Base-by-base conservation (phyloP, 2,888 invertebrate species). In the Orchesella flavescens region DNA sequence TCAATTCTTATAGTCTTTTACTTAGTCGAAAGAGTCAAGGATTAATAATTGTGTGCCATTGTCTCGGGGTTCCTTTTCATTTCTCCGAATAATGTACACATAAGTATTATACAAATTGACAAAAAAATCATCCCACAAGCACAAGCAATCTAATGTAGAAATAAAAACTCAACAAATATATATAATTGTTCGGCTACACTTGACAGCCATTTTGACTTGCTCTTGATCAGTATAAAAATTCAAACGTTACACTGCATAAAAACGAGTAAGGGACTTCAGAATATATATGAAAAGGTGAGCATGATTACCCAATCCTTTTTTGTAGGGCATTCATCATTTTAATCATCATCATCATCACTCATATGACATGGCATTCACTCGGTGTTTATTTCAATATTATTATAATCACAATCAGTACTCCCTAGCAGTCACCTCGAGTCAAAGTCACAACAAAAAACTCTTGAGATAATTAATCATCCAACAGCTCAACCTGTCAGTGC, bases 371-470 rank as follows among this genome's bases (percentile, higher is more conserved):
- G 23, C 75, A 75, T 49, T 53, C 53, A 63, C 61, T 63, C 63
- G 34, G 34, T 43, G 72, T 71, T 79, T 72, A 79, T 79, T 79
- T 79, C 79, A 79, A 79, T 79, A 79, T 71, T 65, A 71, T 78
- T 78, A 72, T 72, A 72, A 79, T 79, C 79, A 72, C 79, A 79
- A 34, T 34, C 34, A 34, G 34, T 34, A 34, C 34, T 34, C 34
- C 34, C 79, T 78, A 71, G 71, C 63, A 79, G 72, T 79, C 79
- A 79, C 79, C 79, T 72, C 79, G 63, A 79, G 79, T 72, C 79
- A 79, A 34, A 78, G 78, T 78, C 78, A 78, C 61, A 78, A 78
- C 78, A 78, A 79, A 79, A 79, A 24, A 63, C 21, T 49, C 49
- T 61, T 55, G 66, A n/a, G 53, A 55, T 72, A 79, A 79, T 79